Conservation (phyloP, 2,113 vertebrate species). For the Larimichthys crocea region DNA sequence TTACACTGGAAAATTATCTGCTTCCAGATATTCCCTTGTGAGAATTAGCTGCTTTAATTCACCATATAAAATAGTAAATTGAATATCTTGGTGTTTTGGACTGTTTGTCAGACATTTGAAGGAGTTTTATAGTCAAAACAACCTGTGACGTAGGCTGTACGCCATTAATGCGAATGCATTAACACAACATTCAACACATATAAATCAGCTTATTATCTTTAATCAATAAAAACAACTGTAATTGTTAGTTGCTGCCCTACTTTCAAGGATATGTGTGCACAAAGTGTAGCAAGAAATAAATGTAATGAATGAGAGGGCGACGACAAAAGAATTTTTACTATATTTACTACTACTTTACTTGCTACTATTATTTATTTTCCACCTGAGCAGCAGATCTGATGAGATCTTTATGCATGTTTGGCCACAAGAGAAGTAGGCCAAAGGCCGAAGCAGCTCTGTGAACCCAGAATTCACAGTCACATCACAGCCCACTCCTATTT, state of each 20-base stretch:
- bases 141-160: too few species aligned
- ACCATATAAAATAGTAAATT: neutral
- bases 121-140: neutral
- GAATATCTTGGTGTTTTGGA: neutral
- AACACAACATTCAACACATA: too few species aligned
- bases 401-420: neutral
- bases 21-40: neutral
- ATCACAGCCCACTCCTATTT: neutral
- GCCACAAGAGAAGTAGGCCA: slow-evolving; percentile 41
- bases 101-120: neutral
- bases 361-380: neutral
- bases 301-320: neutral
- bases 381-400: neutral
- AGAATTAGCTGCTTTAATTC: neutral
- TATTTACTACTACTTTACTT: neutral
- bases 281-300: neutral
- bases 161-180: too few species aligned
- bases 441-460: slow-evolving; percentile 29
- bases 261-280: neutral
- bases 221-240: too few species aligned
- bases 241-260: neutral
- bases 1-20: neutral
- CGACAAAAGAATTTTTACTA: neutral
- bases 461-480: neutral
- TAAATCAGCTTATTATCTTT: too few species aligned